Evolutionary conservation across 23 tunicate genomes (phyloP).

Genomic region (Clavelina lepadiformis): DNA sequence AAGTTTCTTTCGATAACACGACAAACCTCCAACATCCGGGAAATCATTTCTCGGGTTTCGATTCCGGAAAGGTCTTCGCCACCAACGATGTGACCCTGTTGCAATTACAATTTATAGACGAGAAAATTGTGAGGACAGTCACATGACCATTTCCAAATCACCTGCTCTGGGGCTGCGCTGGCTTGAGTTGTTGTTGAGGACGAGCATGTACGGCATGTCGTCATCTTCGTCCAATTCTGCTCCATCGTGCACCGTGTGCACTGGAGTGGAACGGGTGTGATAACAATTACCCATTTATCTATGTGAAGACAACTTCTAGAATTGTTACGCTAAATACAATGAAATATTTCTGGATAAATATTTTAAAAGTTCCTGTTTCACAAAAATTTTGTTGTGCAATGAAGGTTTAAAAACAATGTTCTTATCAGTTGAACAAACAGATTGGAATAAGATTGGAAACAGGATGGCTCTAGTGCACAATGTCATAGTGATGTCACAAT

Average conservation of each 20-base stretch:
- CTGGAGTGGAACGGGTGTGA: background rate
- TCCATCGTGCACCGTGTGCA: background rate
- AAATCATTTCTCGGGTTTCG: background rate
- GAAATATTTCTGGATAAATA: no score
- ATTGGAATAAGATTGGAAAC: no score
- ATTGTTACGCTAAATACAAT: no score
- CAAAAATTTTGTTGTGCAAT: no score
- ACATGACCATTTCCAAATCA: no score
- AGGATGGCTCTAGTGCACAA: no score
- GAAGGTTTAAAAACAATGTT: no score
- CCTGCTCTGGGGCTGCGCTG: slow-evolving; percentile 1
- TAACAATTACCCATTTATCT: slow-evolving; percentile 15
- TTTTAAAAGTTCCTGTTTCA: no score
- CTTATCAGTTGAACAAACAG: no score
- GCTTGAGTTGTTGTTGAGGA: slow-evolving; percentile 19
- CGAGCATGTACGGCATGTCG: slow-evolving; percentile 37
- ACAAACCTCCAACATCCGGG: background rate
- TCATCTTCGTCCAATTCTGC: slow-evolving; percentile 11
- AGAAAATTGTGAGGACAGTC: no score
- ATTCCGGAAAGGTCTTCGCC: slow-evolving; percentile 1
- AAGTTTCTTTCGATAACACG: slow-evolving; percentile 23
- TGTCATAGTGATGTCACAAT: no score
- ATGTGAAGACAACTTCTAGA: no score
- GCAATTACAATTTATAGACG: background rate
- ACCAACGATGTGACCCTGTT: background rate